These are phyloP conservation scores for Anarhynchus alexandrinus DNA, from an alignment of 2,113 vertebrate genomes.

Conservation along the genomic window DNA sequence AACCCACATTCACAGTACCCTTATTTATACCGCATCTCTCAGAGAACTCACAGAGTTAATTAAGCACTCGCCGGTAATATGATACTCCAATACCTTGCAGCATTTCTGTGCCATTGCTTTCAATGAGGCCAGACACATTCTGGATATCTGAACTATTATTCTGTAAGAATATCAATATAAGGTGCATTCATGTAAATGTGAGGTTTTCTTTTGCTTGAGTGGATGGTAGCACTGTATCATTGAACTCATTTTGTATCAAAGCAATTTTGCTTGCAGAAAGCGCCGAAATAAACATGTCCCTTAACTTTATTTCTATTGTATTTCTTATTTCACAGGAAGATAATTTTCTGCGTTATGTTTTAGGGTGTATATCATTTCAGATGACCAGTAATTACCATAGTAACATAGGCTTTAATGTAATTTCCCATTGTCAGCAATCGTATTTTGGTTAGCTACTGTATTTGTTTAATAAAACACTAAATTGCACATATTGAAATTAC, in stretches of 20 bases:
- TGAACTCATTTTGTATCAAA: constrained; percentile 94
- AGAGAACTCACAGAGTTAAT: constrained; percentile 70
- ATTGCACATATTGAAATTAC: constrained; percentile 54
- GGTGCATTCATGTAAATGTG: constrained; percentile 86
- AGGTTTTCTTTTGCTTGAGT: constrained; percentile 92
- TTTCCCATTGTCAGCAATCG: constrained; percentile 64
- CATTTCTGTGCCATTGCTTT: constrained; percentile 78
- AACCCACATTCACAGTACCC: constrained; percentile 44
- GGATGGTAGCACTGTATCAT: constrained; percentile 89
- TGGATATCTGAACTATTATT: constrained; percentile 64
- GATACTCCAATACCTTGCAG: constrained; percentile 71
- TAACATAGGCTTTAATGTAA: constrained; percentile 66
- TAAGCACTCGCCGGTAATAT: constrained; percentile 67
- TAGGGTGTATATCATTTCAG: constrained; percentile 59
- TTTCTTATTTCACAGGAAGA: constrained; percentile 71
- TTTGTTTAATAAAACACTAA: constrained; percentile 78
- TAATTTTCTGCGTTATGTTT: constrained; percentile 53
- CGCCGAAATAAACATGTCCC: constrained; percentile 81
- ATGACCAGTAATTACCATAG: constrained; percentile 61
- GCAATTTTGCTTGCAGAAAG: constrained; percentile 91
- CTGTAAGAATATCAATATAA: constrained; percentile 80
- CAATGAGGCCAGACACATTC: constrained; percentile 71
- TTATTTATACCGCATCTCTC: constrained; percentile 59
- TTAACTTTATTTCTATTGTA: constrained; percentile 75
- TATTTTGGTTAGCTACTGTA: constrained; percentile 65